Percentiles rank a stretch among this genome's conserved stretches.
Conservation (phyloP, 1,140 invertebrate genomes). For the Vanessa atalanta region DNA sequence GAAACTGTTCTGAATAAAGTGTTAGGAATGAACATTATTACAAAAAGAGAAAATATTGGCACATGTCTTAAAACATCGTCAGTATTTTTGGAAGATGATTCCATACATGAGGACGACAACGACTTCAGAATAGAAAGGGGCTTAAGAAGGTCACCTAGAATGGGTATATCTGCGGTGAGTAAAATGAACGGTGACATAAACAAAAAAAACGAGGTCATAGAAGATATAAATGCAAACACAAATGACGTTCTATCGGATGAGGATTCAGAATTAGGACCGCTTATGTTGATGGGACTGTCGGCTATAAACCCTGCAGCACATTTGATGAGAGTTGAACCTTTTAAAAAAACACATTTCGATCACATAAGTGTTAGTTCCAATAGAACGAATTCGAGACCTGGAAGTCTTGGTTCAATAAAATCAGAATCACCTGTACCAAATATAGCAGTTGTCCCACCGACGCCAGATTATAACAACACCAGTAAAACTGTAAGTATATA, state of each 20-base stretch:
- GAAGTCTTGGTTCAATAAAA: conserved; percentile 63
- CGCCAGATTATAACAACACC: conserved; percentile 83
- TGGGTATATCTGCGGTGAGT: conserved; percentile 73
- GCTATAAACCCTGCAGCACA: conserved; percentile 84
- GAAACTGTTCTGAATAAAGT: conserved; percentile 77
- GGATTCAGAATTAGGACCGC: conserved; percentile 82
- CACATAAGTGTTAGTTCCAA: conserved; percentile 37
- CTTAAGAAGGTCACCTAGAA: conserved; percentile 68
- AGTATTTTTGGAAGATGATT: conserved; percentile 75
- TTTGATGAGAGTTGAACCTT: conserved; percentile 83
- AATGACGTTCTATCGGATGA: conserved; percentile 73
- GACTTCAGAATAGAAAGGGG: conserved; percentile 74
- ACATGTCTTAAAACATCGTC: conserved; percentile 72
- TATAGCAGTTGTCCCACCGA: conserved; percentile 88
- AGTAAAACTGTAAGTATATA: conserved; percentile 74
- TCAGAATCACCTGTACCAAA: conserved; percentile 82
- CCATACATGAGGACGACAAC: conserved; percentile 69
- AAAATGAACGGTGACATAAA: conserved; percentile 77
- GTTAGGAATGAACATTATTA: conserved; percentile 75
- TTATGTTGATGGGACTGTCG: conserved; percentile 84
- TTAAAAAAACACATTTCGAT: conserved; percentile 54
- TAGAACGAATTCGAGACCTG: conserved; percentile 60
- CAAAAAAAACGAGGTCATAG: conserved; percentile 63
- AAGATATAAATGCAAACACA: conserved; percentile 64
- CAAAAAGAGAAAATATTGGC: conserved; percentile 73